Evolutionary conservation across 2,888 invertebrate species (phyloP), one percentile per base, ranked within the genome.

Genomic region (Andrena chrysosceles): DNA sequence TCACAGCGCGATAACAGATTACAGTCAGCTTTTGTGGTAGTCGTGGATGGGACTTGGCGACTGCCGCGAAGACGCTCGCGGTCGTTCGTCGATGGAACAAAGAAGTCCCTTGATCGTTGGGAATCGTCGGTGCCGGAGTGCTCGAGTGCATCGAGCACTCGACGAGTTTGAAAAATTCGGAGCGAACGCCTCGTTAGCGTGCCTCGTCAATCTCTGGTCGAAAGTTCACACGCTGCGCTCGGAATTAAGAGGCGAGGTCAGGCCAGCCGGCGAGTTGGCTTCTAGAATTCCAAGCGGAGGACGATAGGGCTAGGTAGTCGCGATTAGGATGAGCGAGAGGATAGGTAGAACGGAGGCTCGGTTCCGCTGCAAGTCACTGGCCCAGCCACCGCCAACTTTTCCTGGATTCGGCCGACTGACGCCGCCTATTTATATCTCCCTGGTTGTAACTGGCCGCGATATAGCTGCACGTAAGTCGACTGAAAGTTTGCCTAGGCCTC

Each of bases 361-460:
- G 54, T 78, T 80, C 79, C 81, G 80, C 4, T 16, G 68, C 13
- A 8, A 48, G 42, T 26, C 59, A 52, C 23, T 13, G 33, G 10
- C 42, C 33, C 42, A 52, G 77, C 23, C 63, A 29, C 67, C 42
- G 72, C 42, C 13, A 82, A 86, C 70, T 81, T 88, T 88, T 88
- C 82, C 80, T 76, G 82, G 77, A 86, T 88, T 86, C 69, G 84
- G 80, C 84, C 73, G 80, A 84, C 77, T 29, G 68, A 77, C 76
- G 77, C 80, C 59, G 59, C 81, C 84, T 87, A 87, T 87, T 87
- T 88, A 88, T 86, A 86, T 35, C 77, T 20, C 73, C 48, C 26
- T 82, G 8, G 54, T 80, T 71, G 71, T 62, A 84, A 71, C 85
- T 26, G 79, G 31, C 66, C 35, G 83, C 83, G 16, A 71, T 73